Percentiles rank a stretch among this genome's conserved stretches.
Evolutionary conservation across 2,797 vertebrate genomes (phyloP).

Genomic region (Salarias fasciatus): DNA sequence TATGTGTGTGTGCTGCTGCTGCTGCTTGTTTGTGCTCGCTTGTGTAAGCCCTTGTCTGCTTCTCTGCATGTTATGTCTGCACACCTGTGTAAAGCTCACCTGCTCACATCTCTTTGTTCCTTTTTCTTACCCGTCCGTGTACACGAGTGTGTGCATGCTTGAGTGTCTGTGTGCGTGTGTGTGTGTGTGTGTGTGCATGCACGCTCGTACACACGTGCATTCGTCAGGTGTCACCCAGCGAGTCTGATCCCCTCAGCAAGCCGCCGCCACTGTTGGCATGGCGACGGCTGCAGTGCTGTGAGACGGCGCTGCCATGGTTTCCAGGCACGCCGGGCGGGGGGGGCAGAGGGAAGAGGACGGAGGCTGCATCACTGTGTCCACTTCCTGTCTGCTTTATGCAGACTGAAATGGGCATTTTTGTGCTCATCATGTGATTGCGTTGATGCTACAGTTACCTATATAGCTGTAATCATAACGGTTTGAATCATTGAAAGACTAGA

Average conservation of each 20-base stretch:
- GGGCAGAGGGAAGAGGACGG: slow-evolving; percentile 62
- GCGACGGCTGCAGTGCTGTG: slow-evolving; percentile 74
- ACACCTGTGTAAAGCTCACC: slow-evolving; percentile 51
- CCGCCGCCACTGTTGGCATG: slow-evolving; percentile 82
- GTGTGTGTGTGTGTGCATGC: slow-evolving; percentile 5
- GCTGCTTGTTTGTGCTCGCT: slow-evolving; percentile 11
- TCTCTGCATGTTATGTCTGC: slow-evolving; percentile 54
- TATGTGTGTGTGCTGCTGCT: slow-evolving; percentile 24
- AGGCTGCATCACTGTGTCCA: slow-evolving; percentile 64
- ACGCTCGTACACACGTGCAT: slow-evolving; percentile 7
- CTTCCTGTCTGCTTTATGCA: slow-evolving; percentile 5
- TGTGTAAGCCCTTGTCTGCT: slow-evolving; percentile 33
- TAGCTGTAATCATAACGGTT: no score
- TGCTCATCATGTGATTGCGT: no score
- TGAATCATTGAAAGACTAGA: no score
- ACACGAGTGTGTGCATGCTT: slow-evolving; percentile 1
- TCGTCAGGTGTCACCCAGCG: slow-evolving; percentile 76
- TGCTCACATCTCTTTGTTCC: slow-evolving; percentile 52
- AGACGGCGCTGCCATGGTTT: slow-evolving; percentile 83
- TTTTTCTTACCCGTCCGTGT: slow-evolving; percentile 20
- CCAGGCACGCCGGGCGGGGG: slow-evolving; percentile 77
- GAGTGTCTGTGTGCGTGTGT: background rate
- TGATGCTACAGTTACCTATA: no score
- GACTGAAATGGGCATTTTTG: no score
- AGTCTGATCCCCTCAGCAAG: slow-evolving; percentile 71